Base-by-base conservation (phyloP, 2,113 vertebrate genomes). In the Melanerpes formicivorus region DNA sequence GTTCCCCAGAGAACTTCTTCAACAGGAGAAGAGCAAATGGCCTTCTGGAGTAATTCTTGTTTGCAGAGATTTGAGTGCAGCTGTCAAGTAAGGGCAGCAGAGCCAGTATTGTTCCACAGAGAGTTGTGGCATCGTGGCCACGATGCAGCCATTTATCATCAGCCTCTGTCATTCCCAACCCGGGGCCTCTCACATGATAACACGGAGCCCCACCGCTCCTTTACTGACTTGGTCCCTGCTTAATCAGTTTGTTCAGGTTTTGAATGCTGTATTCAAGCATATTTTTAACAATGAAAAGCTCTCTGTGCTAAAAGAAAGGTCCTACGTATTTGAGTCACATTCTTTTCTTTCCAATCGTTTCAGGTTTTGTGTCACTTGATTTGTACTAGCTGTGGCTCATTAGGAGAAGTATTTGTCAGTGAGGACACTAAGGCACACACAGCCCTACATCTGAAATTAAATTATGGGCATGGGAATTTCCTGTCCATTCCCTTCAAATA, bases 201-300 rank as follows among this genome's bases (percentile, higher is more conserved):
- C 90, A 34, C 59, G 29, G 88, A 84, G 78, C 0, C 11, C 78
- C 3, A 70, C 87, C 21, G 58, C 95, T 96, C 40, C 88, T 95
- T 95, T 89, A 66, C 84, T 85, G 81, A 90, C 93, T 88, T 90
- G 71, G 91, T 95, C 90, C 82, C 95, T 88, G 87, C 32, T 95
- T 96, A 95, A 93, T 96, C 93, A 90, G 94, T 95, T 97, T 93
- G 95, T 94, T 96, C 93, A 96, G 93, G 86, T 95, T 96, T 95
- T 96, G 94, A 94, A 96, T 84, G 89, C 92, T 90, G 94, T 84
- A 93, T 96, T 96, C 93, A 95, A 86, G 92, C 88, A 90, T 85
- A 92, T 91, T 96, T 94, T 93, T 94, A 95, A 95, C 84, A 95
- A 94, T 93, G 93, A 94, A 93, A 88, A 96, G 84, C 92, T 87